Base-by-base conservation (phyloP, 2,888 invertebrate genomes). In the Adelphocoris suturalis region DNA sequence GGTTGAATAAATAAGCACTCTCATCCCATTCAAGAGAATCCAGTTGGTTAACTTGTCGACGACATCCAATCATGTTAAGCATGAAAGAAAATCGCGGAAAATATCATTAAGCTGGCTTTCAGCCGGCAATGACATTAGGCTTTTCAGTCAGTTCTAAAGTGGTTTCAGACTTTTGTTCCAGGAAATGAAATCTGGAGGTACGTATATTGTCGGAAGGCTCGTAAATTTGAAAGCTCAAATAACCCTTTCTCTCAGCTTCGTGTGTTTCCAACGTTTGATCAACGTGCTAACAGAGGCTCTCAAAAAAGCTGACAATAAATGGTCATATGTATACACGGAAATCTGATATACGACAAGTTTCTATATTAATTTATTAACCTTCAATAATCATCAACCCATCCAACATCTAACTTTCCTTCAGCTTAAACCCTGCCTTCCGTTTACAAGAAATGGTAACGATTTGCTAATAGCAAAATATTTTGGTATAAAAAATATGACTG, bases 111-210 rank as follows among this genome's bases (percentile, higher is more conserved):
- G 19, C n/a, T 3, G 61, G 61, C 61, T 61, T 61, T 61, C 61
- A 19, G 14, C 61, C n/a, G 61, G 16, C 14, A 61, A 61, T 19
- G 61, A 19, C 16, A 61, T 61, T 61, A 61, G n/a, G 61, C 61
- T 61, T 19, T 61, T 61, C 16, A 61, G 14, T 19, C 61, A 19
- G 61, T 52, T 52, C 52, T 14, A 52, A 52, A 52, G 52, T 11
- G 61, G 61, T 61, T 61, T n/a, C 61, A 9, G 61, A n/a, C 61
- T 61, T 61, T 61, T 61, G 61, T 61, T 61, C 19, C 19, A 9
- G 61, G 61, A 61, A 61, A 61, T 61, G 61, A 61, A 61, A 61
- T 61, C 61, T 61, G 16, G 61, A 9, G 19, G n/a, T n/a, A n/a
- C 61, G 16, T n/a, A 61, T 61, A 61, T 4, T 61, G 61, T 61